Conservation (phyloP, 2,888 invertebrate species). For the Pharmacophagus antenor region DNA sequence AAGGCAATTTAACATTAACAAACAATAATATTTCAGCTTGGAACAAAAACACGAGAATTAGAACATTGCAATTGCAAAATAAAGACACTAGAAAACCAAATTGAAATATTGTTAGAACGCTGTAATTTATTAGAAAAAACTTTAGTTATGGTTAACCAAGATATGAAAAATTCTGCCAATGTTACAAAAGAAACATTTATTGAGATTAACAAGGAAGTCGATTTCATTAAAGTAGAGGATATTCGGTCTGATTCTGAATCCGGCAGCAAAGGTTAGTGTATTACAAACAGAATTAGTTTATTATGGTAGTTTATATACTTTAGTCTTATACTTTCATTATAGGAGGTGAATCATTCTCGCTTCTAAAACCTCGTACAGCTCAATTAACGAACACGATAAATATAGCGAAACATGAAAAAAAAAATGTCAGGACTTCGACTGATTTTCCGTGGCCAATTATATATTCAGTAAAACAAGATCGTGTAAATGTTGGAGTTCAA, state of each 20-base stretch:
- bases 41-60: constrained; percentile 52
- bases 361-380: constrained; percentile 45
- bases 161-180: constrained; percentile 45
- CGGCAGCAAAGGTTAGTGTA: constrained; percentile 50
- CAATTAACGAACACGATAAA: constrained; percentile 22
- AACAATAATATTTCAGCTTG: constrained; percentile 48
- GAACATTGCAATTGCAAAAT: constrained; percentile 58
- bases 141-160: constrained; percentile 60
- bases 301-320: background rate
- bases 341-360: constrained; percentile 62
- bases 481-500: constrained; percentile 48
- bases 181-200: constrained; percentile 33
- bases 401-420: background rate
- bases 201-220: constrained; percentile 35
- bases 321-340: constrained; percentile 35
- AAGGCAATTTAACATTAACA: background rate
- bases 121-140: constrained; percentile 61
- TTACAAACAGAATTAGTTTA: background rate
- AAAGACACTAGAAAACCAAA: constrained; percentile 50
- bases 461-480: constrained; percentile 32
- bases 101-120: constrained; percentile 50
- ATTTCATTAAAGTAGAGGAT: constrained; percentile 54
- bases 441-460: constrained; percentile 29
- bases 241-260: constrained; percentile 61
- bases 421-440: constrained; percentile 12